Base-by-base conservation (phyloP, 2,113 vertebrate genomes). In the Tricholaema leucomelas region DNA sequence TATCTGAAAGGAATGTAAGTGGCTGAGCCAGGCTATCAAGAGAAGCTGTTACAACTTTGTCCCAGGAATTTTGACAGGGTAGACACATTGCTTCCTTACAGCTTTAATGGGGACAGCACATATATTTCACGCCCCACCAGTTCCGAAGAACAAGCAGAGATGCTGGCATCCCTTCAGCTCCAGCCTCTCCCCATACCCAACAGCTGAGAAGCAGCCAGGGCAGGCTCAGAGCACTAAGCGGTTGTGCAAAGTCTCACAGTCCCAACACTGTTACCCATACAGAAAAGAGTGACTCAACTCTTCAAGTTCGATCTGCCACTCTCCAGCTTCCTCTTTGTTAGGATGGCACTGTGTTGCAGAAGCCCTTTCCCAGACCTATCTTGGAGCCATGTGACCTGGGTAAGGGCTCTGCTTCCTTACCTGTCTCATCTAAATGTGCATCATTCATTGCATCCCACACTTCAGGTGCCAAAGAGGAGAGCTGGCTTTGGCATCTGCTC, bases 401-500 rank as follows among this genome's bases (percentile, higher is more conserved):
- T 44, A 35, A 59, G 52, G 61, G 59, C 30, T 40, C 44, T 40
- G 14, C 72, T 72, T 46, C 65, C 33, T 54, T 31, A 7, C 12
- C 64, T 71, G 56, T 50, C n/a, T 54, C 73, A 31, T 38, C n/a
- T 78, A 76, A 88, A 75, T 27, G 38, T 15, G 30, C 64, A 59
- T 56, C 56, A 25, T 70, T 59, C 5, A 5, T 78, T 90, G 52
- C 65, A 85, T 82, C 70, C 75, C 89, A 92, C 61, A 28, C 33
- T 74, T 86, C 0, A 60, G 71, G 30, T 90, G 67, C 72, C 8
- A 3, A 61, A 66, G 33, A 46, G 9, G n/a, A 78, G 66, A 31
- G 27, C 66, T 50, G 74, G 40, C n/a, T 52, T 70, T 70, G 72
- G 75, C 58, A 84, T 46, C 65, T 73, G 69, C 88, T 92, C 82